Evolutionary conservation across 2,113 vertebrate genomes (phyloP).

Genomic region (Octodon degus): DNA sequence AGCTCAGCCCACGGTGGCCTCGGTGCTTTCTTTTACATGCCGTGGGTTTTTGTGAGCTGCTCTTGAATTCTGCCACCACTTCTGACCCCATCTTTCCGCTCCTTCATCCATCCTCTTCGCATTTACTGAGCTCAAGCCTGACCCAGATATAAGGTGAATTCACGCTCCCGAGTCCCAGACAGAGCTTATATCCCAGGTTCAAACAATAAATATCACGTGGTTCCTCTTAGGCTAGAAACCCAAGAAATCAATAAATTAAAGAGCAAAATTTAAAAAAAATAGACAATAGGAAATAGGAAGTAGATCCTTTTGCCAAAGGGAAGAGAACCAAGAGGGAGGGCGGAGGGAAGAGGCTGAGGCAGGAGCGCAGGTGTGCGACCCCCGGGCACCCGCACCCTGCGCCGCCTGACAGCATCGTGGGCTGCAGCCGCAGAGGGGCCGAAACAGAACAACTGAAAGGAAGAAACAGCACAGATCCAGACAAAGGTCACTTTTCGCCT

Average conservation of each 20-base stretch:
- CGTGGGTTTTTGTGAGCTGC: background rate
- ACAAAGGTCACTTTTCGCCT: background rate
- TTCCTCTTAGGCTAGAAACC: background rate
- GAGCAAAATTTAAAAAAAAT: background rate
- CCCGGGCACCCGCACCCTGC: background rate
- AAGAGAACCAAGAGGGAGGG: background rate
- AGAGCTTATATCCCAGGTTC: background rate
- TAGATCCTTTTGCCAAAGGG: background rate
- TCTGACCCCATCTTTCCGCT: background rate
- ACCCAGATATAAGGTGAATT: background rate
- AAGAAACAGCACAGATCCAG: background rate
- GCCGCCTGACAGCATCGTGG: no score
- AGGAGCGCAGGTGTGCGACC: fast-evolving
- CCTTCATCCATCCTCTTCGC: background rate
- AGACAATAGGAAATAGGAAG: background rate
- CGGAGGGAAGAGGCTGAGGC: background rate
- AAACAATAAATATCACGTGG: background rate
- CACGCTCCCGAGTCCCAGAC: background rate
- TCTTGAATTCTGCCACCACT: background rate
- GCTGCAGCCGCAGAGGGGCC: background rate
- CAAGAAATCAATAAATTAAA: background rate
- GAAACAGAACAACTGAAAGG: background rate
- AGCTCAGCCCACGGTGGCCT: fast-evolving
- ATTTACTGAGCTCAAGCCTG: no score
- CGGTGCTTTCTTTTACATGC: background rate